Evolutionary conservation across 2,797 vertebrate genomes (phyloP), one percentile per base, ranked within the genome.

Genomic region (Pangasius krempfi): DNA sequence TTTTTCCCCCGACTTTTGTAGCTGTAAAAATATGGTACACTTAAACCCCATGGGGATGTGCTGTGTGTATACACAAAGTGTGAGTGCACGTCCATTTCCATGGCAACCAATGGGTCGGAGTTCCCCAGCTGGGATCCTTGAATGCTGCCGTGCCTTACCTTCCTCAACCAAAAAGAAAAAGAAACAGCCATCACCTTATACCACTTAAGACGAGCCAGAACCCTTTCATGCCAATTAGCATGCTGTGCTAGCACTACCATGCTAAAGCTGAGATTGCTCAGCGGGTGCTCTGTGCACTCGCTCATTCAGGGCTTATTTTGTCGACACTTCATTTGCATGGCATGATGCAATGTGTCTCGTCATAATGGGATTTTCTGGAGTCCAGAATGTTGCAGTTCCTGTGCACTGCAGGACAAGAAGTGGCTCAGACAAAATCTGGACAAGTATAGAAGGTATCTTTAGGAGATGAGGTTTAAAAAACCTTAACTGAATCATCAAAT

Each of bases 41-140:
- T 90, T 93, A 93, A 92, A 89, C 93, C 94, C 92, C 92, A 94
- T 92, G 94, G 94, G 95, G 94, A 91, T 90, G 92, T 90, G 92
- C 92, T 94, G 92, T 92, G 5, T 47, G 93, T 78, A 76, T 89
- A 94, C 92, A 92, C 91, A 92, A 93, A 92, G 90, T 81, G 76
- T 64, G 20, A 93, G 90, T 87, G 47, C 88, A 94, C 89, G 93
- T 89, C 92, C 91, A 95, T 96, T 96, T 92, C 96, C 94, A 93
- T 91, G 94, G 95, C 95, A 96, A 96, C 95, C 90, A 90, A 89
- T 68, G 94, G 94, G 93, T 92, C 90, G 85, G 93, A 95, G 94
- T 95, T 95, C 94, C 90, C 94, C 87, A 93, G 94, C 76, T 68
- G 73, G 33, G 81, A 87, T 84, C 86, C 3, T 60, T 72, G 81